Base-by-base conservation (phyloP, 2,888 invertebrate species). In the Linyphia triangularis region DNA sequence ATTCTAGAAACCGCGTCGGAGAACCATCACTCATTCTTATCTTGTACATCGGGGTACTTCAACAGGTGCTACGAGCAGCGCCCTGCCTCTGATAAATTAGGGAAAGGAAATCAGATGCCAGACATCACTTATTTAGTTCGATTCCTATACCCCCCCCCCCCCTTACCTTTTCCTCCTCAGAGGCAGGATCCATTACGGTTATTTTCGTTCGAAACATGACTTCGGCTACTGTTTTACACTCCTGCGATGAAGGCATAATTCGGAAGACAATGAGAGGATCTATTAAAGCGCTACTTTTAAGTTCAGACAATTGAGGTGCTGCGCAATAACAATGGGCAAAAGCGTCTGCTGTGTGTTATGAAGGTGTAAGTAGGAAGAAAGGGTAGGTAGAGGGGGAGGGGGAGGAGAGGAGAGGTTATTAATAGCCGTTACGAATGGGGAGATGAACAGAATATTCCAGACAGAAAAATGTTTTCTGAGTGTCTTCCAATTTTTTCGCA, bases 21-120 rank as follows among this genome's bases (percentile, higher is more conserved):
- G 69, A 26, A 37, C n/a, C 85, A 85, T 85, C 69, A 28, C 24
- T 85, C 85, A 85, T 70, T 22, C 59, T 61, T 85, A 85, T 85
- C 85, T 40, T 37, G 30, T 19, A 40, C 70, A 85, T 85, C 85
- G 57, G 83, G 40, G 59, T 70, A 22, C 61, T 61, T 85, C 85
- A 85, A 85, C 85, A 85, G 85, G 85, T 85, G 77, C 61, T 78
- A 63, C 43, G 30, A 61, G 37, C 37, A 43, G 65, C 57, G 51
- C 57, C 24, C 30, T 33, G n/a, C 77, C 19, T 10, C 85, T 78
- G 83, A 72, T 73, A 61, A 83, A 83, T 83, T 82, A 82, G 61
- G 51, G 40, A 13, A 57, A 81, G 40, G 63, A 59, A n/a, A 61
- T 77, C 59, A 63, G 79, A 67, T 79, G 67, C 22, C 79, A 67